Evolutionary conservation across 2,888 invertebrate genomes (phyloP), one percentile per base, ranked within the genome.

Genomic region (Fissipunctia ypsillon): DNA sequence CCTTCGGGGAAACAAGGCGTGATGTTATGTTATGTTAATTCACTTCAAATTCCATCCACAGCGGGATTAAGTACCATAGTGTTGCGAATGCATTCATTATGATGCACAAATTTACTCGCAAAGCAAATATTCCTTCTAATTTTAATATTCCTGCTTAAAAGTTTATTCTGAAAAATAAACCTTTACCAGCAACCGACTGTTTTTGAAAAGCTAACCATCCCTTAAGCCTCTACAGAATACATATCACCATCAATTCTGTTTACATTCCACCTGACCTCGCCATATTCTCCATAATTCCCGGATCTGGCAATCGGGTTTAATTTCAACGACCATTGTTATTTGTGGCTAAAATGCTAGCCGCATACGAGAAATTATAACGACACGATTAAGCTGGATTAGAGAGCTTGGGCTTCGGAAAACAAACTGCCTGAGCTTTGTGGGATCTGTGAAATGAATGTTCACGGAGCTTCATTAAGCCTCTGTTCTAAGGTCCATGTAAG

Each of bases 221-320:
- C 6, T n/a, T 25, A 69, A 52, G 3, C 19, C 35, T 10, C 6
- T 19, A 7, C 14, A 35, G 19, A 38, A 76, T 38, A 54, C 52
- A 48, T 22, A 12, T 7, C 5, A 56, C 28, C 35, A 56, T 56
- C 25, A 65, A 69, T 76, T 65, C 38, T 43, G 41, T n/a, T 61
- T n/a, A 25, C 14, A 52, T 59, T 19, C 19, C 14, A 22, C 35
- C 61, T 28, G 10, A 28, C 65, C 25, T 25, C 14, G 19, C 52
- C 22, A 66, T 22, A 68, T 57, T 78, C 73, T 66, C 25, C 66
- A 69, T 69, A 78, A 67, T 73, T 59, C 43, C 43, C 31, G 59
- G 48, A 78, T 80, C 35, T 63, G n/a, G 45, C 70, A 71, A 75
- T 71, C 45, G 80, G 65, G 54, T 69, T 61, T 66, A 71, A 60